These are phyloP conservation scores for Ectropis grisescens DNA, from an alignment of 1,140 invertebrate genomes.

Conservation along the genomic window DNA sequence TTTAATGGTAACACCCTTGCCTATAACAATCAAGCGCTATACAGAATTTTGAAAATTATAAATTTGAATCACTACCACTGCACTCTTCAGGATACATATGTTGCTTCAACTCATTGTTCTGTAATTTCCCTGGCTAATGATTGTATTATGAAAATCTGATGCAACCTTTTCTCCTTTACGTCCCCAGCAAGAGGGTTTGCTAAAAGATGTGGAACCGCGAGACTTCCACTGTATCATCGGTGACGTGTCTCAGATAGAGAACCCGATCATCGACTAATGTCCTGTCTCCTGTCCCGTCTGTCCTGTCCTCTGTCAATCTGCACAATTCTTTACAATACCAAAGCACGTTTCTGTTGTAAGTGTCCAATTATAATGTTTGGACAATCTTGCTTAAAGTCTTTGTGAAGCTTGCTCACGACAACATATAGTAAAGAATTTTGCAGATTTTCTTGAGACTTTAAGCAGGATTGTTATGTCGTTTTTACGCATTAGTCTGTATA, in stretches of 20 bases:
- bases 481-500: too few relatives aligned
- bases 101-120: too few relatives aligned
- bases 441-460: conserved; percentile 49
- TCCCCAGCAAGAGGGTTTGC: conserved; percentile 53
- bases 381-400: conserved; percentile 63
- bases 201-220: conserved; percentile 56
- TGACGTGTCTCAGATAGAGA: conserved; percentile 55
- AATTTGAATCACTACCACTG: too few relatives aligned
- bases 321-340: conserved; percentile 62
- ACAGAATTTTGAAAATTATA: too few relatives aligned
- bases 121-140: too few relatives aligned
- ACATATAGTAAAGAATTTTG: conserved; percentile 59
- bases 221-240: conserved; percentile 60
- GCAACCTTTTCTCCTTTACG: too few relatives aligned
- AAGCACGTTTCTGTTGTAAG: conserved; percentile 35
- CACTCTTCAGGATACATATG: too few relatives aligned
- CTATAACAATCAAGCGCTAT: too few relatives aligned
- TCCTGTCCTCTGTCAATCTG: conserved; percentile 30
- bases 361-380: conserved; percentile 21
- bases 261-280: conserved; percentile 27
- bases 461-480: conserved; percentile 28
- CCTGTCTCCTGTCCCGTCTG: conserved; percentile 7
- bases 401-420: conserved; percentile 7
- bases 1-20: too few relatives aligned
- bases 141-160: too few relatives aligned